Evolutionary conservation across 2,797 vertebrate species (phyloP).

Genomic region (Cryptoprocta ferox): DNA sequence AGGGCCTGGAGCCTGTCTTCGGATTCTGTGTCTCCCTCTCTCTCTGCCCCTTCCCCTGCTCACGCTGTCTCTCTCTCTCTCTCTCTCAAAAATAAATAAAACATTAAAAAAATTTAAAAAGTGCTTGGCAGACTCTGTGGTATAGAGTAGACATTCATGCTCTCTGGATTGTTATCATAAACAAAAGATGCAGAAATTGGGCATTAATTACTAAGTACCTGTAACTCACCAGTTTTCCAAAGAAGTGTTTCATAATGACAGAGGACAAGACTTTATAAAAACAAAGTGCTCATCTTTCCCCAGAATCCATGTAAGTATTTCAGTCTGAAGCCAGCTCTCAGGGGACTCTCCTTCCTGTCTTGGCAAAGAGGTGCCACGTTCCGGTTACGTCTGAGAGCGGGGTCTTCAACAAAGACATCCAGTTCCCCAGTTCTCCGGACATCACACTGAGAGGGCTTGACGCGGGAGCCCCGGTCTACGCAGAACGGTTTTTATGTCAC

Average conservation of each 20-base stretch:
- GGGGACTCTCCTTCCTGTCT: constrained; percentile 9
- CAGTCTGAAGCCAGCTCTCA: not conserved
- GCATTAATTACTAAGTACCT: not conserved
- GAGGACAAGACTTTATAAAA: not conserved
- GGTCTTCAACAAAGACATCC: not conserved
- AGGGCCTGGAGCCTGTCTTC: no score
- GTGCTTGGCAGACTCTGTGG: not conserved
- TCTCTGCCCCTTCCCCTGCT: no score
- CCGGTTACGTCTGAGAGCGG: not conserved
- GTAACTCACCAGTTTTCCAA: not conserved
- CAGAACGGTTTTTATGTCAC: constrained; percentile 1
- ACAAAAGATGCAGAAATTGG: not conserved
- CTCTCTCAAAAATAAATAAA: no score
- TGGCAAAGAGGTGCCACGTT: not conserved
- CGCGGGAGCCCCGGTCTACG: not conserved
- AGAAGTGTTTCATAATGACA: not conserved
- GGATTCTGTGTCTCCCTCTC: no score
- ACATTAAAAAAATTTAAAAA: no score
- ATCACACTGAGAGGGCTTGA: not conserved
- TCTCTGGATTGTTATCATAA: not conserved
- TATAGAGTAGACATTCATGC: not conserved
- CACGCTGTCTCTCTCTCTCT: no score
- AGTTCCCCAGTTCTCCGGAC: not conserved
- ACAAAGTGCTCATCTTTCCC: not conserved
- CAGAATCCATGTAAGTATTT: not conserved